A percentile compares a stretch with the other conserved stretches of the same genome.
phyloP scores from a whole-genome alignment of 2,113 vertebrate genomes.

The Archocentrus centrarchus region DNA sequence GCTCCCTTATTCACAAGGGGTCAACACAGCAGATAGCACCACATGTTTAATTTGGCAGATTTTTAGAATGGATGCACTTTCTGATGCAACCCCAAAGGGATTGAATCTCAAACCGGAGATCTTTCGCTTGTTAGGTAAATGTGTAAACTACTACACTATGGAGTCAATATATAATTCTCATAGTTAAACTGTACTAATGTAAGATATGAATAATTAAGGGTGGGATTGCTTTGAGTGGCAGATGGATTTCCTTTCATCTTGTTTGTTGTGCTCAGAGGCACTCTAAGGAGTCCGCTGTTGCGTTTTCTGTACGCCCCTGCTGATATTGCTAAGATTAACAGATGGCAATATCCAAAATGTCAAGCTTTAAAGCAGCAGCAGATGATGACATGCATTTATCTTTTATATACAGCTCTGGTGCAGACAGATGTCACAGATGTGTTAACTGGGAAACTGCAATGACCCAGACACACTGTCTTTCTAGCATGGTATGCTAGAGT shows the following conservation, averaged over 20 bases:
- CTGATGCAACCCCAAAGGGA: not conserved
- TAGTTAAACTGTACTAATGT: not conserved
- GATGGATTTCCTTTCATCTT: too few species aligned
- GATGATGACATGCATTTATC: too few species aligned
- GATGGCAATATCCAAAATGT: too few species aligned
- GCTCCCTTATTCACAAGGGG: not conserved
- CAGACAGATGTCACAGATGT: slow-evolving; percentile 51
- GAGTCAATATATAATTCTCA: not conserved
- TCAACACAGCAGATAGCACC: not conserved
- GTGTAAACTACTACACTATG: not conserved
- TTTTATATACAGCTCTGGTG: not conserved
- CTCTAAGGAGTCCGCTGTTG: too few species aligned
- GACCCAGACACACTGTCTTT: slow-evolving; percentile 37
- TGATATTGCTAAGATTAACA: too few species aligned
- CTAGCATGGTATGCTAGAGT: slow-evolving; percentile 38
- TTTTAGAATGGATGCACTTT: not conserved
- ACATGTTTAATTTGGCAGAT: not conserved
- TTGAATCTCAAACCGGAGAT: not conserved
- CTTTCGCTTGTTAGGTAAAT: not conserved
- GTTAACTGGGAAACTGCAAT: slow-evolving; percentile 42
- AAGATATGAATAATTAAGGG: not conserved
- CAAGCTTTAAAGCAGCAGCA: too few species aligned
- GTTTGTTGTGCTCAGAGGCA: too few species aligned
- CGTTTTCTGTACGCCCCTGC: too few species aligned
- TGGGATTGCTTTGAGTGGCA: not conserved